Conservation (phyloP, 2,888 invertebrate genomes). For the Suillia variegata region DNA sequence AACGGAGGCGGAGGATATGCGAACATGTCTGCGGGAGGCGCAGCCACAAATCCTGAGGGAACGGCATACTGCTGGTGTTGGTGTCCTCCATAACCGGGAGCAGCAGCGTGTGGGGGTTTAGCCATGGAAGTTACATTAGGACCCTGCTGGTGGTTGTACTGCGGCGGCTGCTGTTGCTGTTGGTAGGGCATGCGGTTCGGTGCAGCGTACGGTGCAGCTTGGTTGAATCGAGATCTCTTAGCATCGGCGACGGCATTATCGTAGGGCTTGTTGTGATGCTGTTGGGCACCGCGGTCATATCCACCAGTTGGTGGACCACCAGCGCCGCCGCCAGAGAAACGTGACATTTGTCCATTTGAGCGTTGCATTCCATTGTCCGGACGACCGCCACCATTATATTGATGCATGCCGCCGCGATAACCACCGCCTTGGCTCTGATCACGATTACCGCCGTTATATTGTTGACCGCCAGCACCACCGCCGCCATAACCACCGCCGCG, state of each 20-base stretch:
- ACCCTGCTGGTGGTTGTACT: background rate
- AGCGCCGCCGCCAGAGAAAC: constrained; percentile 45
- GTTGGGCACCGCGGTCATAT: background rate
- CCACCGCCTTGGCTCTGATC: constrained; percentile 29
- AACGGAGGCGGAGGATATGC: constrained; percentile 60
- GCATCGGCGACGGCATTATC: constrained; percentile 13
- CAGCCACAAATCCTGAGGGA: constrained; percentile 42
- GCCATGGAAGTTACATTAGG: background rate
- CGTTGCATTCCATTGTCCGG: constrained; percentile 28
- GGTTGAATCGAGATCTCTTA: constrained; percentile 36
- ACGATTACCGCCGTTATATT: constrained; percentile 25
- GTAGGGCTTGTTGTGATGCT: constrained; percentile 11
- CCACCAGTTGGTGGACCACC: constrained; percentile 29
- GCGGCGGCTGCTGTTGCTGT: constrained; percentile 23
- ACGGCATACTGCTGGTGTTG: constrained; percentile 49
- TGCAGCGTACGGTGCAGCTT: constrained; percentile 30
- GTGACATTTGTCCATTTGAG: constrained; percentile 41
- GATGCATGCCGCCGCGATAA: constrained; percentile 29
- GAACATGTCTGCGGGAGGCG: constrained; percentile 49
- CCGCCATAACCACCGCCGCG: constrained; percentile 19
- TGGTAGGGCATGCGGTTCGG: constrained; percentile 7
- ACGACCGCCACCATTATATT: background rate
- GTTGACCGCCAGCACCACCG: constrained; percentile 20
- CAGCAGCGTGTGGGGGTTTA: background rate
- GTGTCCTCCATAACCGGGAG: constrained; percentile 18